A percentile compares a stretch with the other conserved stretches of the same genome.
phyloP scores from a whole-genome alignment of 30 jellyfish, hydroid and myxozoan genomes.

The Pelagia noctiluca region DNA sequence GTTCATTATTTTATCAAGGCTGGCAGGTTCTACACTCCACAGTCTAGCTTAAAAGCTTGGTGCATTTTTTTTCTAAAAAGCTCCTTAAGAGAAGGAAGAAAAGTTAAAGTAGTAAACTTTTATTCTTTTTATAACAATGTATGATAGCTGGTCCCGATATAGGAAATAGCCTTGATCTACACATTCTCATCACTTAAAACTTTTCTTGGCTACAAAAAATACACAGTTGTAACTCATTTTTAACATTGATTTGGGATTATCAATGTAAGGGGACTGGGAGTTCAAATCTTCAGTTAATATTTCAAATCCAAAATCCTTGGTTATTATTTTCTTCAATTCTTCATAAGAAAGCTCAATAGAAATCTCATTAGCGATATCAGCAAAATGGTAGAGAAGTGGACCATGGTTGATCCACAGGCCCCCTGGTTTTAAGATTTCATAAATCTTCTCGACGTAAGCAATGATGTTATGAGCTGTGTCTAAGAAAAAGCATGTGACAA shows the following conservation, averaged over 20 bases:
- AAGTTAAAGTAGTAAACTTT: no score
- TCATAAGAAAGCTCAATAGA: slow-evolving; percentile 93
- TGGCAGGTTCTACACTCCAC: no score
- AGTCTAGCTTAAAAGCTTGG: no score
- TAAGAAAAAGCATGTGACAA: slow-evolving; percentile 89
- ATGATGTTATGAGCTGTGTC: slow-evolving; percentile 99
- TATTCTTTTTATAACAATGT: not conserved
- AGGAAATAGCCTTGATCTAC: not conserved
- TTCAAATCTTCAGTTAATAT: slow-evolving; percentile 68
- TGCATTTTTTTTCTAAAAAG: no score
- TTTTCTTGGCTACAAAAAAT: slow-evolving; percentile 93
- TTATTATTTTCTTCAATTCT: slow-evolving; percentile 72
- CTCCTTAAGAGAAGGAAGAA: no score
- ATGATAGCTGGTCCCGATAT: not conserved
- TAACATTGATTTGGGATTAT: slow-evolving; percentile 83
- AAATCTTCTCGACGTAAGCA: slow-evolving; percentile 84
- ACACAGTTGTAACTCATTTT: slow-evolving; percentile 80
- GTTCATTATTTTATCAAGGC: no score
- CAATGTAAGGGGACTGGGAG: slow-evolving; percentile 68
- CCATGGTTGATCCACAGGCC: slow-evolving; percentile 99
- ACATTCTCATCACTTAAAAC: no score
- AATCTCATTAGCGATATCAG: slow-evolving; percentile 84
- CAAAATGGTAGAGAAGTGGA: slow-evolving; percentile 94
- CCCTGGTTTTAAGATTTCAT: slow-evolving; percentile 86
- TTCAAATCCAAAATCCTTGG: slow-evolving; percentile 73